These are phyloP conservation scores for Heliconius eleuchia DNA, from an alignment of 1,140 invertebrate genomes.

Conservation along the genomic window DNA sequence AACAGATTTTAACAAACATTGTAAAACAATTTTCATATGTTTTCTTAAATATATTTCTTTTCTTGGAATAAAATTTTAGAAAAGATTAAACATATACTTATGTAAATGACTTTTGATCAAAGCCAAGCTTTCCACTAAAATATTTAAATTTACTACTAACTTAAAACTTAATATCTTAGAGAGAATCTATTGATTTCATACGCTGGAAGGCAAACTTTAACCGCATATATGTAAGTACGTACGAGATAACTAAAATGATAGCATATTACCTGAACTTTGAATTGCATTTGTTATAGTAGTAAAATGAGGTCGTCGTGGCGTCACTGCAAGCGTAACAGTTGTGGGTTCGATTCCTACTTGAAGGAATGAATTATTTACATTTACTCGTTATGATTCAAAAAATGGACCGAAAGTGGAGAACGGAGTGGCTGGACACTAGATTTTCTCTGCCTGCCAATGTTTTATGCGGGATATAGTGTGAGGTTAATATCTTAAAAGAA, in stretches of 20 bases:
- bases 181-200: constrained; percentile 10
- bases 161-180: constrained; percentile 1
- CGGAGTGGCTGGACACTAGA: background rate
- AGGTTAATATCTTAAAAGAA: no score
- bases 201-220: background rate
- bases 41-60: no score
- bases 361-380: no score
- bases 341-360: no score
- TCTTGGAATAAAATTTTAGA: background rate
- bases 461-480: background rate
- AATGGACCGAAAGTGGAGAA: background rate
- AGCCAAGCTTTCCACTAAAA: background rate
- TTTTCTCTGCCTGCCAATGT: no score
- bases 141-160: background rate
- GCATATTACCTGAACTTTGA: background rate
- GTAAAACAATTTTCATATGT: no score
- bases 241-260: constrained; percentile 4
- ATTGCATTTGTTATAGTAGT: constrained; percentile 1
- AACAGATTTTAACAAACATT: no score
- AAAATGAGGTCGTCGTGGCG: background rate
- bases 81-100: background rate
- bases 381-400: background rate
- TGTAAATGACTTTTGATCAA: background rate
- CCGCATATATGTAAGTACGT: background rate
- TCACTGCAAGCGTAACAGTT: no score